Evolutionary conservation across 2,888 invertebrate genomes (phyloP).

Genomic region (Neelides folsomi): DNA sequence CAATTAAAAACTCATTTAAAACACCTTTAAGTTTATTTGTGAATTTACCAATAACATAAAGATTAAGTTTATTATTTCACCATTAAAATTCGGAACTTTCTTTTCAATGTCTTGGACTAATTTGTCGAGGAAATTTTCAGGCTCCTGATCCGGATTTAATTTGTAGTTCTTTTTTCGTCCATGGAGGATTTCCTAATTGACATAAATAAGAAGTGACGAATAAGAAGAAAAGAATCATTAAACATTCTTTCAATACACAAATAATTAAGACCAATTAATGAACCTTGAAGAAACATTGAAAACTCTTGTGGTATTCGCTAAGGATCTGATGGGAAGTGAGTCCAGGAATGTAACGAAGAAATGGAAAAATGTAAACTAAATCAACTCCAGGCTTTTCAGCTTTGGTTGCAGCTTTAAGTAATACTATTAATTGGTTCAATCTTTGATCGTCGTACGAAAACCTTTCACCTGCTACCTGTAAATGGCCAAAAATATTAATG

Average conservation of each 20-base stretch:
- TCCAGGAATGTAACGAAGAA: constrained; percentile 12
- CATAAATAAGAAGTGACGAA: no score
- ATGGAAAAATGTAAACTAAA: constrained; percentile 11
- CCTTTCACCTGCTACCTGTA: background rate
- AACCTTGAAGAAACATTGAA: constrained; percentile 17
- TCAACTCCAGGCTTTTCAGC: constrained; percentile 11
- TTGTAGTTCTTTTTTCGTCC: constrained; percentile 7
- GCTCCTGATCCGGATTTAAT: constrained; percentile 6
- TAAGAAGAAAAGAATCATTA: no score
- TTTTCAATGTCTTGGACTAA: constrained; percentile 16
- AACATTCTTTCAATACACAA: no score
- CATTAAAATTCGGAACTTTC: no score
- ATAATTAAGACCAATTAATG: background rate
- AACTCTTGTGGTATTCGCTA: constrained; percentile 7
- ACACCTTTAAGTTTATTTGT: no score
- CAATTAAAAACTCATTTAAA: no score
- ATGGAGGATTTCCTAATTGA: no score
- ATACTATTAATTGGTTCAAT: constrained; percentile 6
- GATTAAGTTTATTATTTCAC: no score
- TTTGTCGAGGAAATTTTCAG: constrained; percentile 16
- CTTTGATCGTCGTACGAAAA: constrained; percentile 14
- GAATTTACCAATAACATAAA: no score
- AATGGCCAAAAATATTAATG: no score
- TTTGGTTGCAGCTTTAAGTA: constrained; percentile 11
- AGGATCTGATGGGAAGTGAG: constrained; percentile 13